phyloP scores from a whole-genome alignment of 2,888 invertebrate species.

The Synanthedon myopaeformis region DNA sequence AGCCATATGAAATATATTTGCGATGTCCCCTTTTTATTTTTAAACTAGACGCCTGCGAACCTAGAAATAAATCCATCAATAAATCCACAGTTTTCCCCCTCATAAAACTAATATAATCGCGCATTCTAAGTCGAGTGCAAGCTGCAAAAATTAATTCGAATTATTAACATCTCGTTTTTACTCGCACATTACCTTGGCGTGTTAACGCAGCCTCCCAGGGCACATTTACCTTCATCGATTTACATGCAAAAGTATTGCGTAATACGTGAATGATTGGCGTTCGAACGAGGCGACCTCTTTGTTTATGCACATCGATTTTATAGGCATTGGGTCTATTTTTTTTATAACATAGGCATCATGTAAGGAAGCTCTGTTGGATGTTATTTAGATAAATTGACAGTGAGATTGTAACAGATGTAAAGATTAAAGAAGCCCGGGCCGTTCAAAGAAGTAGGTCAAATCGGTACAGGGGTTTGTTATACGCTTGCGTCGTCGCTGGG shows the following conservation, averaged over 20 bases:
- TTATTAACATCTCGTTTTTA: neutral
- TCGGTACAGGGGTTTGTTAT: slow-evolving; percentile 7
- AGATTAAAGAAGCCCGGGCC: slow-evolving; percentile 5
- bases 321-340: too few species aligned
- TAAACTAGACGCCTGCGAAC: neutral
- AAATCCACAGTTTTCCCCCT: too few species aligned
- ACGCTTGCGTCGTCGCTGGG: slow-evolving; percentile 30
- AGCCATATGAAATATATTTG: neutral
- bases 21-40: neutral
- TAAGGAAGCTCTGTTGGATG: too few species aligned
- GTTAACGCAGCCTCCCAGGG: slow-evolving; percentile 8
- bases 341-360: too few species aligned
- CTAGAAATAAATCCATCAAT: neutral
- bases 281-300: too few species aligned
- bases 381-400: too few species aligned
- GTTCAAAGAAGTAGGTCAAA: slow-evolving; percentile 36
- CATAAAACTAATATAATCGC: neutral
- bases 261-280: neutral
- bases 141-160: neutral
- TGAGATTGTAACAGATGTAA: neutral
- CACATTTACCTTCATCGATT: slow-evolving; percentile 6
- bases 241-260: neutral
- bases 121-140: neutral
- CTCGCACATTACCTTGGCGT: slow-evolving; percentile 1
- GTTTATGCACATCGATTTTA: too few species aligned